Evolutionary conservation across 2,888 invertebrate species (phyloP).

Genomic region (Diadegma fenestrale): DNA sequence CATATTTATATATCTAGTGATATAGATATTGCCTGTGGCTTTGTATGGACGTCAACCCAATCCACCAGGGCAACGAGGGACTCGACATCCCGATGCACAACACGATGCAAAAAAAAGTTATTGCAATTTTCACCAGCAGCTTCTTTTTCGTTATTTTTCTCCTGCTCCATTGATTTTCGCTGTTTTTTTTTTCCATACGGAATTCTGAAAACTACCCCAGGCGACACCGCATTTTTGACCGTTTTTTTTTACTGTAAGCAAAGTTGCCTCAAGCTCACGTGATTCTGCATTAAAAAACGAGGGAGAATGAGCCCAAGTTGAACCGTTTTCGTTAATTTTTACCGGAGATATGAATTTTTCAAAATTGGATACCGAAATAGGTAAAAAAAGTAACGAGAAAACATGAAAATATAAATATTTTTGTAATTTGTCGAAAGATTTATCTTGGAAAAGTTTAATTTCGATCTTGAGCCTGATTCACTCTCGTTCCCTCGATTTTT

Average conservation of each 20-base stretch:
- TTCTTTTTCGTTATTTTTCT: conserved; percentile 6
- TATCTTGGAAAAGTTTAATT: conserved; percentile 42
- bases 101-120: conserved; percentile 31
- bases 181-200: conserved; percentile 7
- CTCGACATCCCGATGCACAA: conserved; percentile 51
- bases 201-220: too few species aligned
- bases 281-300: too few species aligned
- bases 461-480: conserved; percentile 11
- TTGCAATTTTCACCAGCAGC: conserved; percentile 24
- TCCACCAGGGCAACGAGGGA: not conserved
- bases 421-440: conserved; percentile 24
- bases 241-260: too few species aligned
- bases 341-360: too few species aligned
- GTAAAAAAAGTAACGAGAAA: not conserved
- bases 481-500: conserved; percentile 15
- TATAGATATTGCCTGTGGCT: conserved; percentile 14
- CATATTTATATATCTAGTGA: conserved; percentile 19
- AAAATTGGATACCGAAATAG: too few species aligned
- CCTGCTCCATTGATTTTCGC: not conserved
- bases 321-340: too few species aligned
- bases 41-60: not conserved
- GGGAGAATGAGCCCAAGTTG: too few species aligned
- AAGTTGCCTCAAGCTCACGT: too few species aligned
- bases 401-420: not conserved
- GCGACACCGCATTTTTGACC: too few species aligned